Evolutionary conservation across 1,140 invertebrate species (phyloP).

Genomic region (Triops longicaudatus): DNA sequence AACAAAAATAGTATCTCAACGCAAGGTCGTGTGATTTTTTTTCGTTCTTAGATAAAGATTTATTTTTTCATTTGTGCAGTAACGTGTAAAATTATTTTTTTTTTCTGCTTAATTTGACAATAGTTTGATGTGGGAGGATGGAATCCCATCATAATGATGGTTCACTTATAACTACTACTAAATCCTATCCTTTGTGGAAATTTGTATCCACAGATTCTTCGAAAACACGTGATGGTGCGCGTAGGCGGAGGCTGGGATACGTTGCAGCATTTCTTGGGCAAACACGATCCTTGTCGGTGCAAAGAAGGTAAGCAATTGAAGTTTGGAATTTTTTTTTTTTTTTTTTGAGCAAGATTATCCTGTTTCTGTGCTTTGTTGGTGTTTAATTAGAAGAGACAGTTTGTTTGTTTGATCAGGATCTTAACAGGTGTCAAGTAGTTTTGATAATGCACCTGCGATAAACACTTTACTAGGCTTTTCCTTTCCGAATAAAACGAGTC

Average conservation of each 20-base stretch:
- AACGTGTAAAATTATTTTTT: no score
- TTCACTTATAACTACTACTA: not conserved
- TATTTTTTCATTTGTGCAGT: no score
- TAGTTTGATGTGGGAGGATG: no score
- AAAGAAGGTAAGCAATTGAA: constrained; percentile 46
- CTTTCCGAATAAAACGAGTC: no score
- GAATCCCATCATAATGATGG: not conserved
- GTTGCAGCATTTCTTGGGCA: constrained; percentile 87
- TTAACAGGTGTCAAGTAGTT: no score
- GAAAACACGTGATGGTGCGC: constrained; percentile 95
- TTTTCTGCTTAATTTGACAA: no score
- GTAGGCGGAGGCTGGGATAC: constrained; percentile 97
- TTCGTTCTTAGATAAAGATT: no score
- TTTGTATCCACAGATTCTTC: constrained; percentile 62
- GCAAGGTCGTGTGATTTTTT: not conserved
- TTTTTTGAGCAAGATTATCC: constrained; percentile 18
- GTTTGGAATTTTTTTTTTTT: constrained; percentile 21
- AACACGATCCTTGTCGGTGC: constrained; percentile 93
- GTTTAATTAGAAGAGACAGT: not conserved
- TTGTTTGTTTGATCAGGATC: no score
- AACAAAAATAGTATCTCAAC: not conserved
- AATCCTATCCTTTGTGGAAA: not conserved
- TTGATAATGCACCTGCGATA: no score
- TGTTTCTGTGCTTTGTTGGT: not conserved
- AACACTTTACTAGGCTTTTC: no score